Percentiles rank a stretch among this genome's conserved stretches.
These are phyloP conservation scores for Aethes cnicana DNA, from an alignment of 2,888 invertebrate species.

Conservation along the genomic window DNA sequence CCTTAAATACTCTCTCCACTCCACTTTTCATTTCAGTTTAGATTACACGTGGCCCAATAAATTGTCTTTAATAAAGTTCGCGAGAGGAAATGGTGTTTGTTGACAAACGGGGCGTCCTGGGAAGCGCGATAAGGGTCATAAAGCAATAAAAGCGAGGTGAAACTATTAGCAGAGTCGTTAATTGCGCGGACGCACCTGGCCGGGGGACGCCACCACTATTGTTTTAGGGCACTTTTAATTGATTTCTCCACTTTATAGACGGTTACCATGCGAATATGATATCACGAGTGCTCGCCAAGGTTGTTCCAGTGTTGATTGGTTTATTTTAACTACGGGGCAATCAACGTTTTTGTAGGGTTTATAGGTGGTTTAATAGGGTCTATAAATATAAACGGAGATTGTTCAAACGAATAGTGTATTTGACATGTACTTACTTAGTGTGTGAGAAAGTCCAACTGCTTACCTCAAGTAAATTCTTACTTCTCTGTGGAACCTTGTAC, in stretches of 20 bases:
- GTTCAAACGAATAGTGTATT: not conserved
- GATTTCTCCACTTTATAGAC: slow-evolving; percentile 37
- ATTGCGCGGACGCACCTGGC: slow-evolving; percentile 75
- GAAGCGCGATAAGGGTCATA: slow-evolving; percentile 55
- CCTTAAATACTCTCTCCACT: slow-evolving; percentile 47
- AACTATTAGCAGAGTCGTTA: slow-evolving; percentile 72
- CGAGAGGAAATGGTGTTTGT: slow-evolving; percentile 56
- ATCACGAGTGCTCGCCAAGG: not conserved
- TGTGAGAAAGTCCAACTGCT: no score
- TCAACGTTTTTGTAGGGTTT: not conserved
- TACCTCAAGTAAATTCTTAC: no score
- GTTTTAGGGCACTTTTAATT: slow-evolving; percentile 40
- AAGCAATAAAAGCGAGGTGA: slow-evolving; percentile 64
- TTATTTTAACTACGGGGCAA: slow-evolving; percentile 1
- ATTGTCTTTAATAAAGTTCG: slow-evolving; percentile 49
- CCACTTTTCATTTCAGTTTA: slow-evolving; percentile 62
- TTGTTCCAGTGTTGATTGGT: not conserved
- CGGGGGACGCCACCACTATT: slow-evolving; percentile 36
- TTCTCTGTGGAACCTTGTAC: no score
- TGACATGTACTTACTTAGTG: no score
- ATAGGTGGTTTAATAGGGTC: not conserved
- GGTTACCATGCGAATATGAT: slow-evolving; percentile 33
- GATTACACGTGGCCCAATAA: slow-evolving; percentile 59
- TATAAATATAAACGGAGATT: not conserved
- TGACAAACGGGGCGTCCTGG: slow-evolving; percentile 44